A percentile compares a stretch with the other conserved stretches of the same genome.
Evolutionary conservation across 2,113 vertebrate species (phyloP).

Genomic region (Tor tambroides): DNA sequence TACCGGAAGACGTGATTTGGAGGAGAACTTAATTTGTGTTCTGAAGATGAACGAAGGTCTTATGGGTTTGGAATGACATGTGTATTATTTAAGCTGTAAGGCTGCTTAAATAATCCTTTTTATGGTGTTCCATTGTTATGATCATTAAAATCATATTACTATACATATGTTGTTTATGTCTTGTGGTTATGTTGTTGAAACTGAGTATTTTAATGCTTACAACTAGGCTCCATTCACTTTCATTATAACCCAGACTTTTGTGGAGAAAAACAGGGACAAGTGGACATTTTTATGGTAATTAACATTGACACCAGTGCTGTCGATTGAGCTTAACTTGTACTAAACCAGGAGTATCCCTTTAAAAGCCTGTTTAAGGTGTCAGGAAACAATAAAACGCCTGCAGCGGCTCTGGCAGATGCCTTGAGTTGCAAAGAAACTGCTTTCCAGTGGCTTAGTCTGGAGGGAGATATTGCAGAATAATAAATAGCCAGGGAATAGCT

Average conservation of each 20-base stretch:
- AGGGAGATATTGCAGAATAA: conserved; percentile 37
- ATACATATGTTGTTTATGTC: background rate
- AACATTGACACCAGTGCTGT: background rate
- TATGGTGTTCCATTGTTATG: background rate
- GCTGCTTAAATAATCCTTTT: background rate
- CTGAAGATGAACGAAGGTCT: no score
- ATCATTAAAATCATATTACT: background rate
- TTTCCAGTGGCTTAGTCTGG: conserved; percentile 44
- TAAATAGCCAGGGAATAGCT: conserved; percentile 18
- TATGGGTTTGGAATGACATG: no score
- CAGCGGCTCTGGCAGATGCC: conserved; percentile 26
- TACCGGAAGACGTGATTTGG: no score
- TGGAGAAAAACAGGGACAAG: background rate
- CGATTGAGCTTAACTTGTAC: background rate
- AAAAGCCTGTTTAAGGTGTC: conserved; percentile 15
- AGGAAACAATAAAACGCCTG: conserved; percentile 25
- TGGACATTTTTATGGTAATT: background rate
- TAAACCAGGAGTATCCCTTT: background rate
- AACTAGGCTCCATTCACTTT: background rate
- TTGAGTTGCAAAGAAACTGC: conserved; percentile 28
- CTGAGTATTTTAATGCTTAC: background rate
- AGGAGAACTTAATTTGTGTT: no score
- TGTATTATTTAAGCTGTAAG: background rate
- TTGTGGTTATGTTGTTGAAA: background rate
- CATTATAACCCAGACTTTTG: background rate